Base-by-base conservation (phyloP, 2,113 vertebrate genomes). In the Ivindomyrus marchei region DNA sequence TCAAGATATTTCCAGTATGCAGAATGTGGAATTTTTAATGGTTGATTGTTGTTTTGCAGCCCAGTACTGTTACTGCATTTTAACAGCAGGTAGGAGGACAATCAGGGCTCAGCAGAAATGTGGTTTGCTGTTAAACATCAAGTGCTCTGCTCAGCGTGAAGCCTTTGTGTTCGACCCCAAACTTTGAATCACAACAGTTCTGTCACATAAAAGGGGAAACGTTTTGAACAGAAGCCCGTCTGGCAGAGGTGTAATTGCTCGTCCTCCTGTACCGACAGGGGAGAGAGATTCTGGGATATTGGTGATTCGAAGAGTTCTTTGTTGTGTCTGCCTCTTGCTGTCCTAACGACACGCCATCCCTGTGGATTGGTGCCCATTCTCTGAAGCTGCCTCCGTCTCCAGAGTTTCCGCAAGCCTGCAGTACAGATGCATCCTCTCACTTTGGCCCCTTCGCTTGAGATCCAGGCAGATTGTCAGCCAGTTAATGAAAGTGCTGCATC, bases 171-270 rank as follows among this genome's bases (percentile, higher is more conserved):
- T 87, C n/a, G 13, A 87, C 85, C 11, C 85, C 47, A 86, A 52
- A 86, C 11, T 27, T 86, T 86, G 85, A 80, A 52, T 49, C 88
- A 88, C 88, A 70, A 47, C 88, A 74, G 39, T 42, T 45, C 56
- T 21, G 5, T 36, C 21, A 88, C 46, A 47, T 88, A 46, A 17
- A 80, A 21, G 88, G 17, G 47, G n/a, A 52, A 50, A 50, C 2
- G 19, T 49, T 45, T 27, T 80, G 45, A 53, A 11, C 10, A 21
- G 7, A 8, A 89, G 53, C 15, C 19, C 15, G 15, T 90, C 83
- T 88, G 83, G 91, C 53, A 27, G 39, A 80, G 88, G 90, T 85
- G 77, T 91, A 85, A 62, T 70, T 19, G 49, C 86, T 77, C 62
- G 2, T 80, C 27, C 80, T 74, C 70, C 62, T 45, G n/a, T 39